Base-by-base conservation (phyloP, 2,888 invertebrate species). In the Caenorhabditis sulstoni region DNA sequence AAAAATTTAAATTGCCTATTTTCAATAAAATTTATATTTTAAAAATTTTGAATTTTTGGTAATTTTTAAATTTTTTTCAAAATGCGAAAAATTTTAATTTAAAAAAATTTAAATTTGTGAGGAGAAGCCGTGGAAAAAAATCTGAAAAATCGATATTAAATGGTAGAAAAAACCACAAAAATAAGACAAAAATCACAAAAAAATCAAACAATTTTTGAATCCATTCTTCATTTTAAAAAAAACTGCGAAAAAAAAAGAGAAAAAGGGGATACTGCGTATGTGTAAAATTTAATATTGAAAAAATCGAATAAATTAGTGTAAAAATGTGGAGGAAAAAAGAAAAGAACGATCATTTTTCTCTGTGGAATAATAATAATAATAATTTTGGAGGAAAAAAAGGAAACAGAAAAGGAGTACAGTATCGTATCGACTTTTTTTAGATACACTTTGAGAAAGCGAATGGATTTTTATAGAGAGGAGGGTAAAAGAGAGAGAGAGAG, bases 231-330 rank as follows among this genome's bases (percentile, higher is more conserved):
- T 29, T 29, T 29, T 29, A 37, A 20, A 39, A 39, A 39, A 47
- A 9, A 47, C 16, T 20, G 3, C 16, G n/a, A 47, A 11, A 41
- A 41, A 41, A 41, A 41, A 41, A 29, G 29, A 29, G 7, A 29
- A 29, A 29, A 29, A 29, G 29, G 29, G 29, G 29, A 29, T 29
- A 29, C 29, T 29, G 29, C 7, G 29, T 29, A 29, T 29, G 7
- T 29, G 29, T 29, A 7, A 7, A 29, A 7, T 29, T 29, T 3
- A 7, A 7, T 16, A 16, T 47, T n/a, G 47, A 47, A 47, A 45
- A 45, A 14, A 41, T 39, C 12, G 39, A 41, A 64, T 53, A n/a
- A 41, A 52, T 49, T 18, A 55, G 47, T 35, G 9, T 35, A n/a
- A 58, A 50, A 23, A 37, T n/a, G 35, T 35, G n/a, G 39, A 49